Evolutionary conservation across 2,797 vertebrate genomes (phyloP).

Genomic region (Liparis tanakae): DNA sequence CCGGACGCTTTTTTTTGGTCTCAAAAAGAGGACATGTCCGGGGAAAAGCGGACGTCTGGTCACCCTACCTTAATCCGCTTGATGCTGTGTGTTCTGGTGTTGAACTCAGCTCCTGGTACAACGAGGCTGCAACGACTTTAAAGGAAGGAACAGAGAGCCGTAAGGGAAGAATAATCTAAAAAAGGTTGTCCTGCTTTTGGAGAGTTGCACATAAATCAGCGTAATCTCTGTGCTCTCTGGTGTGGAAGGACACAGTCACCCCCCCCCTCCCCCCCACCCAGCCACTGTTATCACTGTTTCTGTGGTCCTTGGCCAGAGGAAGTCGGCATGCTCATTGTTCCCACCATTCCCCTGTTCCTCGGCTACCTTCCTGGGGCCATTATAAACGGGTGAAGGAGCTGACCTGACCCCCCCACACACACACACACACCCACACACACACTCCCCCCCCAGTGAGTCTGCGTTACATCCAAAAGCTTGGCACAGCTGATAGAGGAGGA

Average conservation of each 20-base stretch:
- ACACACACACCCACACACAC: too few relatives aligned
- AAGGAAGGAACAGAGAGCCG: slow-evolving; percentile 2
- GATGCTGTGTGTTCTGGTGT: not conserved
- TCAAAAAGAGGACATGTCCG: too few relatives aligned
- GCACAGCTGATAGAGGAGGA: slow-evolving; percentile 32
- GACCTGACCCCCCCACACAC: slow-evolving; percentile 29
- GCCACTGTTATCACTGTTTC: slow-evolving; percentile 60
- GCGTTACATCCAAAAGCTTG: slow-evolving; percentile 35
- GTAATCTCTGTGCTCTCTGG: slow-evolving; percentile 10
- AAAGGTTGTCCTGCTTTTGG: not conserved
- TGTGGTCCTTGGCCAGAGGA: slow-evolving; percentile 66
- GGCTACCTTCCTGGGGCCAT: slow-evolving; percentile 68
- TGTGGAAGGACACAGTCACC: slow-evolving; percentile 28
- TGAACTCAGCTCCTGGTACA: not conserved
- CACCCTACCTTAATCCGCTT: not conserved
- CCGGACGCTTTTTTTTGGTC: too few relatives aligned
- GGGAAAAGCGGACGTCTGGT: too few relatives aligned
- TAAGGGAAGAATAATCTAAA: slow-evolving; percentile 8
- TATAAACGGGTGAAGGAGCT: slow-evolving; percentile 45
- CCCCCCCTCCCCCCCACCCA: slow-evolving; percentile 42
- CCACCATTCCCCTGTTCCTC: slow-evolving; percentile 54
- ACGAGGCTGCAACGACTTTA: not conserved
- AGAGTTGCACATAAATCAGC: slow-evolving; percentile 16
- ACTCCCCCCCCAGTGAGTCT: slow-evolving; percentile 17
- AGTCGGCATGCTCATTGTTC: slow-evolving; percentile 69